Evolutionary conservation across 2,888 invertebrate species (phyloP), one percentile per base, ranked within the genome.

Genomic region (Thera britannica): DNA sequence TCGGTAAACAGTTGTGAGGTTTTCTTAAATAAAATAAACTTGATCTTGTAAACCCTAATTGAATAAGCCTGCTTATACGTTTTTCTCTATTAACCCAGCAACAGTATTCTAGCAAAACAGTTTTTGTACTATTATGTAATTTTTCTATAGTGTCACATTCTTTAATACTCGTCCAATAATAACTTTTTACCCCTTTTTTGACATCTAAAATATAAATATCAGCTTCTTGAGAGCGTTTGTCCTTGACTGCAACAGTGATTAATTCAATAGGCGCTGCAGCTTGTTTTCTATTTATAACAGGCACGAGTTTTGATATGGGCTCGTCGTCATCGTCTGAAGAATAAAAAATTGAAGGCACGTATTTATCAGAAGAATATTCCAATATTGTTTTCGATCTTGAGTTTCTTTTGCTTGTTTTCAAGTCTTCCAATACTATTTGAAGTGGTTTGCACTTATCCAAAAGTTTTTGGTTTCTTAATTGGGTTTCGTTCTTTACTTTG

Each of bases 61-160:
- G 6, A 11, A 46, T 8, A 44, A 77, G 58, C 41, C 46, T 46
- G 6, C 35, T 65, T 23, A 77, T 56, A n/a, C 9, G 11, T 5
- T 66, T 36, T 62, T 80, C 72, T 63, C 82, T 78, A 38, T 68
- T 57, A 58, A 72, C 75, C 85, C 85, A 85, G 65, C 85, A 85
- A 64, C 85, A 83, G 70, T 76, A 74, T 0, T 62, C 23, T 51
- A 68, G 59, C 35, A 67, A 8, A 3, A 64, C 23, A 60, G 52
- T 48, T 11, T 57, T 60, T 34, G 64, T 57, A 62, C 60, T 67
- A n/a, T n/a, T 49, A 56, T 68, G 67, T 11, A n/a, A 59, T 57
- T 55, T 58, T 3, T 54, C 48, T 11, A 67, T 35, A 7, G 57
- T 34, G 8, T 61, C n/a, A 52, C 54, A 66, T 41, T 72, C 61